phyloP scores from a whole-genome alignment of 2,113 vertebrate species.

The Phrynosoma blainvillii region DNA sequence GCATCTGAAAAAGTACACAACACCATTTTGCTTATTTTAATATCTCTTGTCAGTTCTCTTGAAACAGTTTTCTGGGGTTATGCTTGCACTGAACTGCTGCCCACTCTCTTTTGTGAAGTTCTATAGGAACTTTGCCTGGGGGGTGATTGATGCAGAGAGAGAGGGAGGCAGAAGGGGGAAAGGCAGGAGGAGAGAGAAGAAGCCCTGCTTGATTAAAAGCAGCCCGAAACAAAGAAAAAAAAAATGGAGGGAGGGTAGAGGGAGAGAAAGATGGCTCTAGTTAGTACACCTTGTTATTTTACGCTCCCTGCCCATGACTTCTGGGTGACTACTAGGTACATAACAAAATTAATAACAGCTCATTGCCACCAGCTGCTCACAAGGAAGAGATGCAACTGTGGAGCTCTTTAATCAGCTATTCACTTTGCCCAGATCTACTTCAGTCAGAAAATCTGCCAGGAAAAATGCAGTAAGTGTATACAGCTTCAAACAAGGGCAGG shows the following conservation, averaged over 20 bases:
- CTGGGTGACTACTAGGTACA: slow-evolving; percentile 56
- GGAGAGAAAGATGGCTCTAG: slow-evolving; percentile 22
- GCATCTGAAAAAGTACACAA: background rate
- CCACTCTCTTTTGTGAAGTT: background rate
- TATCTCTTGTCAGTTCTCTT: background rate
- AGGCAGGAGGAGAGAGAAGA: background rate
- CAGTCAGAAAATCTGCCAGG: slow-evolving; percentile 37
- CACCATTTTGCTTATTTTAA: background rate
- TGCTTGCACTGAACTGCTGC: background rate
- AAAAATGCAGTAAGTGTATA: slow-evolving; percentile 47
- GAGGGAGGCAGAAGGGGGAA: background rate
- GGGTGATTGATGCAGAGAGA: background rate
- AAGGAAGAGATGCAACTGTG: slow-evolving; percentile 56
- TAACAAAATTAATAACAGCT: slow-evolving; percentile 74
- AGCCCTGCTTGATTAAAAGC: background rate
- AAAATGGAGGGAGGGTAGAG: background rate
- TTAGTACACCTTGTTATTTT: slow-evolving; percentile 51
- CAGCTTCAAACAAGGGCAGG: slow-evolving; percentile 35
- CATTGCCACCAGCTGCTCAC: slow-evolving; percentile 69
- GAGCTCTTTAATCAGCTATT: slow-evolving; percentile 65
- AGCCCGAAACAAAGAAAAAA: background rate
- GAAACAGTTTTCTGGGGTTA: background rate
- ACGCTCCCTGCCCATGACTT: slow-evolving; percentile 35
- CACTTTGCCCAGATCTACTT: slow-evolving; percentile 44
- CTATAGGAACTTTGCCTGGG: background rate